A percentile compares a stretch with the other conserved stretches of the same genome.
These are phyloP conservation scores for Euura saliciscinereae DNA, from an alignment of 1,140 invertebrate genomes.

Conservation along the genomic window DNA sequence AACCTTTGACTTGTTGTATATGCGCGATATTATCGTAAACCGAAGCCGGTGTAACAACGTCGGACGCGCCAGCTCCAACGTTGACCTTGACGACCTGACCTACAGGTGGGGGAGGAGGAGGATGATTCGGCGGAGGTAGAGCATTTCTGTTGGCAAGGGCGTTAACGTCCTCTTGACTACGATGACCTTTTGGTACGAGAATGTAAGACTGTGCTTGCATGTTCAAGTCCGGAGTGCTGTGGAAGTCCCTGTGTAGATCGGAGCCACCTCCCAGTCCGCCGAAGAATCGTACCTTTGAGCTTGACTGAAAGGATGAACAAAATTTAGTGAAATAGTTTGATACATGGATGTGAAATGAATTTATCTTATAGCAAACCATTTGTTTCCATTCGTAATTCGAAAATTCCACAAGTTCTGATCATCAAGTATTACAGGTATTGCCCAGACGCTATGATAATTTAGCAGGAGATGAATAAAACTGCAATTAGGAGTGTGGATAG, in stretches of 20 bases:
- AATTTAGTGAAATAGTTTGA: no score
- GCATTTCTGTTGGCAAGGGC: conserved; percentile 58
- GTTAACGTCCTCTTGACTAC: conserved; percentile 79
- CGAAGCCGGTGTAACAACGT: conserved; percentile 52
- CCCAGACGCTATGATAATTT: no score
- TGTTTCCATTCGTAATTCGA: no score
- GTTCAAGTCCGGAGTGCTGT: conserved; percentile 85
- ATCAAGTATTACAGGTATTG: no score
- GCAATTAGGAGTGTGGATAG: no score
- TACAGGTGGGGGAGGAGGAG: conserved; percentile 73
- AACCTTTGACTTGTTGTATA: conserved; percentile 59
- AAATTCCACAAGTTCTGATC: no score
- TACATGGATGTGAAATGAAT: no score
- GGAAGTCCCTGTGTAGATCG: conserved; percentile 82
- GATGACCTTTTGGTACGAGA: conserved; percentile 64
- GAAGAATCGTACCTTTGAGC: conserved; percentile 62
- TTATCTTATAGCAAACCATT: no score
- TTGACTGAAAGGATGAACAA: conserved; percentile 45
- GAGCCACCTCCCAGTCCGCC: conserved; percentile 59
- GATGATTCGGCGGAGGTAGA: conserved; percentile 72
- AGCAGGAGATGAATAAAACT: no score
- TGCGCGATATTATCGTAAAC: conserved; percentile 59
- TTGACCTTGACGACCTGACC: conserved; percentile 79
- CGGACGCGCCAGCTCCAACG: conserved; percentile 57
- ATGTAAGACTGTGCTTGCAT: conserved; percentile 56